Conservation (phyloP, 2,797 vertebrate species). For the Leucoraja ocellata region DNA sequence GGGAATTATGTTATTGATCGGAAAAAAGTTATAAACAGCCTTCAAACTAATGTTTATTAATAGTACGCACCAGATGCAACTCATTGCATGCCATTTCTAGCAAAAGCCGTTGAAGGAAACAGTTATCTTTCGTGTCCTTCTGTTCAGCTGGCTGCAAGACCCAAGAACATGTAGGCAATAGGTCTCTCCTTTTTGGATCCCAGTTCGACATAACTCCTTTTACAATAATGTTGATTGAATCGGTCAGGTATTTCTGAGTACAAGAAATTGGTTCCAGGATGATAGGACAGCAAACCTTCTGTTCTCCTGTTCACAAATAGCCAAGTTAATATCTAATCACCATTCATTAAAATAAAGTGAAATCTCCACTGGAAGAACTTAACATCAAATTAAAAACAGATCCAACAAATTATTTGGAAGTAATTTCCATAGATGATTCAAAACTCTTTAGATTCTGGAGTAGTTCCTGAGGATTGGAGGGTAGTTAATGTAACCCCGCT, state of each 20-base stretch:
- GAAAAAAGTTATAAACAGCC: neutral
- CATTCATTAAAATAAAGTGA: neutral
- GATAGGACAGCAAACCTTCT: conserved; percentile 59
- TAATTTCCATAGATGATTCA: neutral
- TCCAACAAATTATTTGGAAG: neutral
- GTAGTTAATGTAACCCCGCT: too few relatives aligned
- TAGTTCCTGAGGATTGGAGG: too few relatives aligned
- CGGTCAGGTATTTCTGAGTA: conserved; percentile 58
- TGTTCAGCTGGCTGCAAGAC: conserved; percentile 56
- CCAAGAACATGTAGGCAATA: conserved; percentile 67
- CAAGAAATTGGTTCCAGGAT: conserved; percentile 66
- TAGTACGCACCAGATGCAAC: conserved; percentile 67
- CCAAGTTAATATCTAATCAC: neutral
- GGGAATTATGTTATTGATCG: neutral
- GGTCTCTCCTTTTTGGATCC: conserved; percentile 51
- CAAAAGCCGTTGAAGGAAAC: conserved; percentile 61
- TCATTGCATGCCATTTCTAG: conserved; percentile 53
- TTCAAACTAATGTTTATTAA: neutral
- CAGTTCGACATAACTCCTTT: conserved; percentile 61
- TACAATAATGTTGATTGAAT: conserved; percentile 63
- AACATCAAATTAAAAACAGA: neutral
- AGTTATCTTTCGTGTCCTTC: conserved; percentile 10
- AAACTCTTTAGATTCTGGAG: too few relatives aligned
- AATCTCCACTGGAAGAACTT: neutral
- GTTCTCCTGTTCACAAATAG: neutral